A percentile compares a stretch with the other conserved stretches of the same genome.
These are phyloP conservation scores for Echinometra lucunter DNA, from an alignment of 53 echinoderm and acorn worm species.

Conservation along the genomic window DNA sequence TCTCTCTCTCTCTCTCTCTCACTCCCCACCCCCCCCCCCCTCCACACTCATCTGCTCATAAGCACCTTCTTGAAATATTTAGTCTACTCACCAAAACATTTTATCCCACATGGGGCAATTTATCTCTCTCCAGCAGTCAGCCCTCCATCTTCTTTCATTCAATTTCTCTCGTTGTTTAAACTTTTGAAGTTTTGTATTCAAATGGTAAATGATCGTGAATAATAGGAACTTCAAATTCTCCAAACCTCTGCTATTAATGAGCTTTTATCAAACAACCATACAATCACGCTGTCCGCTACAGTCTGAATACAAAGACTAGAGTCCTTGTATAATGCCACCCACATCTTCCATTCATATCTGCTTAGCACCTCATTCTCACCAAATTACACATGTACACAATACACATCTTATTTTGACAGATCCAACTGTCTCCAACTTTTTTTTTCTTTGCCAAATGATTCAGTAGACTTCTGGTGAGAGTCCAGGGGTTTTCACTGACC, in stretches of 20 bases:
- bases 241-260: neutral
- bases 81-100: neutral
- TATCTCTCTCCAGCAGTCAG: too few relatives aligned
- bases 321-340: constrained; percentile 13
- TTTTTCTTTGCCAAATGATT: neutral
- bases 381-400: constrained; percentile 38
- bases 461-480: too few relatives aligned
- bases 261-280: neutral
- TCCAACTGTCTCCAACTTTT: neutral
- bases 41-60: neutral
- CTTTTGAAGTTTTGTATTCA: neutral
- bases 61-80: constrained; percentile 3
- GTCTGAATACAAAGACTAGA: neutral
- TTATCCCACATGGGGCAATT: neutral
- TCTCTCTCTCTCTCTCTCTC: neutral
- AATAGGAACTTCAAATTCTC: neutral
- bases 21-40: too few relatives aligned
- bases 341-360: neutral
- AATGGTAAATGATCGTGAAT: neutral
- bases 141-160: neutral
- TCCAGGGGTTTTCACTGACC: too few relatives aligned
- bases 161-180: neutral
- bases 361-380: constrained; percentile 35
- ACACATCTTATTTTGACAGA: constrained; percentile 20
- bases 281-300: neutral